phyloP scores from a whole-genome alignment of 2,113 vertebrate genomes.

The Hystrix brachyura region DNA sequence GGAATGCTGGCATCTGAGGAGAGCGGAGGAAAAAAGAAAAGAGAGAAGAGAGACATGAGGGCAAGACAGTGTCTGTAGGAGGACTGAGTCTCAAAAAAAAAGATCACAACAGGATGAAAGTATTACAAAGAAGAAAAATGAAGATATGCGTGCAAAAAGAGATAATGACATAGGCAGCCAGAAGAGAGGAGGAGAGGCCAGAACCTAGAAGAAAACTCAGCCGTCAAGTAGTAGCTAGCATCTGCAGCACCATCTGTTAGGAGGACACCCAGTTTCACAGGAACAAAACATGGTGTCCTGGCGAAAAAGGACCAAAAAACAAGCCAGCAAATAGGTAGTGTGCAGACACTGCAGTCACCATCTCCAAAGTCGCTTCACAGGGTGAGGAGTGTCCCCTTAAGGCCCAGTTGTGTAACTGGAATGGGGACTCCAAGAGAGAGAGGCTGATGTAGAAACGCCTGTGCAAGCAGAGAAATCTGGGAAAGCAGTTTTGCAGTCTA shows the following conservation, averaged over 20 bases:
- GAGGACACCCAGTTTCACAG: neutral
- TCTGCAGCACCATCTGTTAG: neutral
- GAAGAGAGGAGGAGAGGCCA: neutral
- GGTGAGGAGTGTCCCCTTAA: neutral
- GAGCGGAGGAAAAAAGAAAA: neutral
- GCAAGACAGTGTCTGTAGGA: neutral
- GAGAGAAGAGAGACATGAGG: neutral
- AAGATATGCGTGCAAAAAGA: neutral
- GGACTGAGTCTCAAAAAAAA: neutral
- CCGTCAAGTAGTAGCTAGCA: neutral
- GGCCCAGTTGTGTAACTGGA: neutral
- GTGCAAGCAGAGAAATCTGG: neutral
- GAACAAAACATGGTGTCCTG: neutral
- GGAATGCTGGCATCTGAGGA: neutral
- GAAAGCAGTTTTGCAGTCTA: neutral
- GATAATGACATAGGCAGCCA: neutral
- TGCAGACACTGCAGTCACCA: neutral
- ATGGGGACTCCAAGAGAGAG: neutral
- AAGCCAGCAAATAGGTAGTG: neutral
- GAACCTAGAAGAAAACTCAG: neutral
- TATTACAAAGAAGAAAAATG: neutral
- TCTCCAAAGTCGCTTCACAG: neutral
- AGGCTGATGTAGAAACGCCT: neutral
- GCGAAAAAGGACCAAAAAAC: neutral
- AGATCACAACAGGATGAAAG: neutral